phyloP scores from a whole-genome alignment of 1,140 invertebrate genomes.

The Hetaerina americana region DNA sequence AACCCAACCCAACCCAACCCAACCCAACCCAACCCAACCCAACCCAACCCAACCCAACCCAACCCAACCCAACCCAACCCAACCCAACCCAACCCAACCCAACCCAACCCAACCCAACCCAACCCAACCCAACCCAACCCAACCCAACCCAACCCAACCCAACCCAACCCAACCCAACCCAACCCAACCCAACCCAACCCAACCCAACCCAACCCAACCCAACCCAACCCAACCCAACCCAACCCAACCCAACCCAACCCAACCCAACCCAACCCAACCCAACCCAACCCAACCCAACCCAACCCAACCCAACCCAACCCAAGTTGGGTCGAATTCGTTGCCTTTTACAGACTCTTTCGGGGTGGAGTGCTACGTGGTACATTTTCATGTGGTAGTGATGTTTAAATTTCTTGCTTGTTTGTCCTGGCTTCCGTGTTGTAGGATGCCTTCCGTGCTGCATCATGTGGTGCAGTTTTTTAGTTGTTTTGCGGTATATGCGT shows the following conservation, averaged over 20 bases:
- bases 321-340: too few species aligned
- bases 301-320: conserved; percentile 16
- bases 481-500: too few species aligned
- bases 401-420: too few species aligned
- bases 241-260: conserved; percentile 14
- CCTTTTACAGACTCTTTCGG: too few species aligned
- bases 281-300: conserved; percentile 17
- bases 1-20: conserved; percentile 15
- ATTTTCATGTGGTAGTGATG: too few species aligned
- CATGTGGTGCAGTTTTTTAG: too few species aligned
- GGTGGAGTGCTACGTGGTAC: too few species aligned
- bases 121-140: conserved; percentile 14
- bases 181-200: conserved; percentile 12
- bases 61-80: conserved; percentile 15
- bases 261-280: conserved; percentile 14
- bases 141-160: conserved; percentile 13
- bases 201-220: conserved; percentile 13
- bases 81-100: conserved; percentile 15
- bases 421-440: too few species aligned
- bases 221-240: conserved; percentile 12
- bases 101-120: conserved; percentile 15
- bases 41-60: conserved; percentile 11
- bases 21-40: conserved; percentile 10
- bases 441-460: too few species aligned
- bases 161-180: conserved; percentile 13